These are phyloP conservation scores for Byasa hedistus DNA, from an alignment of 2,888 invertebrate genomes.

Conservation along the genomic window DNA sequence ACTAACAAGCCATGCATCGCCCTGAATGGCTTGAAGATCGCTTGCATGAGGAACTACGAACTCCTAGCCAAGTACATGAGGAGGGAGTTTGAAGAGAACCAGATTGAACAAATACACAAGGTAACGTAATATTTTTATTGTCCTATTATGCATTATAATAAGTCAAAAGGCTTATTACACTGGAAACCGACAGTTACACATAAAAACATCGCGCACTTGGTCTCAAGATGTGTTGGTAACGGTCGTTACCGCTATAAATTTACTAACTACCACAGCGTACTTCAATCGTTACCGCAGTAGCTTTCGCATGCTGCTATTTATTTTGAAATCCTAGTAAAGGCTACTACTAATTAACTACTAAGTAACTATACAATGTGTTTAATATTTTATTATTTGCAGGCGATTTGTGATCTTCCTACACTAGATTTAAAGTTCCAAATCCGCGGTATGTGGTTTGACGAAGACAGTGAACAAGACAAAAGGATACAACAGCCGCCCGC, in stretches of 20 bases:
- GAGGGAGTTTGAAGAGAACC: conserved; percentile 82
- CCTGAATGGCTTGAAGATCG: conserved; percentile 81
- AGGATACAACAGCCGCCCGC: conserved; percentile 54
- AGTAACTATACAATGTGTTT: not conserved
- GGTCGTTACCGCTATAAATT: no score
- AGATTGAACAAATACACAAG: conserved; percentile 81
- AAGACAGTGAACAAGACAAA: conserved; percentile 63
- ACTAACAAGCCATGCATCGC: conserved; percentile 59
- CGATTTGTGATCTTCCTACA: conserved; percentile 83
- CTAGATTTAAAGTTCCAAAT: conserved; percentile 78
- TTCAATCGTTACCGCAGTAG: no score
- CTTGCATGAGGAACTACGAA: conserved; percentile 79
- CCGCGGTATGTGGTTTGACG: conserved; percentile 77
- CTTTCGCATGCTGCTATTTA: no score
- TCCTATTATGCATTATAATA: no score
- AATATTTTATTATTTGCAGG: conserved; percentile 57
- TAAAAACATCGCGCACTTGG: no score
- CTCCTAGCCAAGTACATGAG: conserved; percentile 81
- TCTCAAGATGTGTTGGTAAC: no score
- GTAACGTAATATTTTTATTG: conserved; percentile 12
- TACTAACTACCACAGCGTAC: no score
- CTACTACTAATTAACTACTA: no score
- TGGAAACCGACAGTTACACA: no score
- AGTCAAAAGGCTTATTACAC: no score
- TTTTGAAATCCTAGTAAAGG: no score